phyloP scores from a whole-genome alignment of 2,113 vertebrate species.

The Noctilio leporinus region DNA sequence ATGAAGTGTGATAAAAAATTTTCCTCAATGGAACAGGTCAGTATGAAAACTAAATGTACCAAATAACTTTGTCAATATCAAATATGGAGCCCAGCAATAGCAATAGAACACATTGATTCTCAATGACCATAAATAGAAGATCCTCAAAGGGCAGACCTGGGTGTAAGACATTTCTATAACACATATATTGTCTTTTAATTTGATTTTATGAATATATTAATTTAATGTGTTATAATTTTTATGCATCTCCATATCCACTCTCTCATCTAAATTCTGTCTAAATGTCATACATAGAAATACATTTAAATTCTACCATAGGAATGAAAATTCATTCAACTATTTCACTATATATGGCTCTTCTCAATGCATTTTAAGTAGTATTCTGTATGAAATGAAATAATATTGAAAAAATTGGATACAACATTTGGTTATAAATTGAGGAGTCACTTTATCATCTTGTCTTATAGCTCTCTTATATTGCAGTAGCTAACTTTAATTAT shows the following conservation, averaged over 20 bases:
- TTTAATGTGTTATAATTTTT: background rate
- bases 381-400: background rate
- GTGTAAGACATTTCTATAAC: background rate
- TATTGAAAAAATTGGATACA: background rate
- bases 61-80: background rate
- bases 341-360: background rate
- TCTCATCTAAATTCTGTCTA: background rate
- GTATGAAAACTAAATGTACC: background rate
- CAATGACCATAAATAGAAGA: background rate
- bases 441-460: background rate
- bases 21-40: background rate
- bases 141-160: background rate
- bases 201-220: background rate
- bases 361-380: background rate
- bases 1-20: background rate
- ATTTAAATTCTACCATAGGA: slow-evolving; percentile 8
- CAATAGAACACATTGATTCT: background rate
- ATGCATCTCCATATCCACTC: background rate
- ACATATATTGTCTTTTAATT: background rate
- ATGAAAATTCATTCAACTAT: background rate
- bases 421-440: background rate
- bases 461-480: background rate
- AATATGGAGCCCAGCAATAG: background rate
- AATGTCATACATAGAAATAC: background rate
- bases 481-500: background rate